phyloP scores from a whole-genome alignment of 2,888 invertebrate species.

The Ophion costatus region DNA sequence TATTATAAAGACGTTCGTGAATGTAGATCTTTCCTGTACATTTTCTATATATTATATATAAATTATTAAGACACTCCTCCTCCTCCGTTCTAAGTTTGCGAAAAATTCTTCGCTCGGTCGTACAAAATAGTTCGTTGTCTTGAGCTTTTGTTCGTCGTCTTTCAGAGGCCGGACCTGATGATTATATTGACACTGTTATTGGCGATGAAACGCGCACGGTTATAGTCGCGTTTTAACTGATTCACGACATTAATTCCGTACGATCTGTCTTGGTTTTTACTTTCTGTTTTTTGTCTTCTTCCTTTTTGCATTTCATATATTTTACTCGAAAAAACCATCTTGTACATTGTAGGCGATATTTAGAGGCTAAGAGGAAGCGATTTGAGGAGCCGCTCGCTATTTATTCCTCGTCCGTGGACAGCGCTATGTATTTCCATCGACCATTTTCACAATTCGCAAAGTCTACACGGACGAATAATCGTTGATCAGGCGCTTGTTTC shows the following conservation, averaged over 20 bases:
- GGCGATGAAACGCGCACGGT: constrained; percentile 44
- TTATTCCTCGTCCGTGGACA: background rate
- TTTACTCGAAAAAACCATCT: constrained; percentile 62
- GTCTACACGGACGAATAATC: background rate
- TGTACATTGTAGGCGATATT: constrained; percentile 72
- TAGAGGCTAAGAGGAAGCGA: constrained; percentile 63
- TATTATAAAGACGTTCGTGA: constrained; percentile 74
- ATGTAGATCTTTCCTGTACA: constrained; percentile 83
- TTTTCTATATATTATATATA: constrained; percentile 75
- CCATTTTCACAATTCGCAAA: constrained; percentile 1
- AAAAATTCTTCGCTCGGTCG: constrained; percentile 29
- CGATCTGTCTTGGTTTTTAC: constrained; percentile 40
- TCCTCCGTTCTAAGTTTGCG: constrained; percentile 13
- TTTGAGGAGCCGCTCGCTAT: constrained; percentile 31
- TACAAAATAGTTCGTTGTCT: constrained; percentile 31
- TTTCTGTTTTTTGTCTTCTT: constrained; percentile 8
- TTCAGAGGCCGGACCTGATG: constrained; percentile 57
- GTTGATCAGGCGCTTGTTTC: constrained; percentile 18
- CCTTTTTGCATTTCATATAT: constrained; percentile 29
- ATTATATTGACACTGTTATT: constrained; percentile 30
- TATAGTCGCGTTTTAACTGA: constrained; percentile 23
- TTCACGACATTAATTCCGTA: constrained; percentile 31
- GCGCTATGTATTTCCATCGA: background rate
- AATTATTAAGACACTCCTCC: constrained; percentile 51
- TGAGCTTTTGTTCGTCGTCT: background rate